Evolutionary conservation across 2,113 vertebrate species (phyloP).

Genomic region (Pseudorhombus dupliciocellatus): DNA sequence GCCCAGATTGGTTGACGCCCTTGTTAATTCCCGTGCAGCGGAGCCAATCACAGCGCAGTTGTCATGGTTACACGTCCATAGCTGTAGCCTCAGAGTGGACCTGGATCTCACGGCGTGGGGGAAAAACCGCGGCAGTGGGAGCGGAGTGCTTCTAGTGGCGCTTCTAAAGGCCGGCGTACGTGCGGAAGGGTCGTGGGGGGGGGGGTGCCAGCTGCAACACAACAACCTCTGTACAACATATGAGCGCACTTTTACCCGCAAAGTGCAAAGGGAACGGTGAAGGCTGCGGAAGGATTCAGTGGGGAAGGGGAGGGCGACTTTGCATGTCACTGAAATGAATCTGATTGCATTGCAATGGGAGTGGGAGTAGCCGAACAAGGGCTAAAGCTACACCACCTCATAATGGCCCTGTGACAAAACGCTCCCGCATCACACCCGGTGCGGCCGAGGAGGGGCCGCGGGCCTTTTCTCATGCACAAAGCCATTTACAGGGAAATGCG

Average conservation of each 20-base stretch:
- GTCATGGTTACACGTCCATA: constrained; percentile 91
- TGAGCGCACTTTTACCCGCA: background rate
- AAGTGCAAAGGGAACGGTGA: background rate
- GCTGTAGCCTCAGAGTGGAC: constrained; percentile 91
- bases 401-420: constrained; percentile 55
- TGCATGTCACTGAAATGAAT: constrained; percentile 25
- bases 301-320: background rate
- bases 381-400: constrained; percentile 47
- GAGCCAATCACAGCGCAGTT: constrained; percentile 88
- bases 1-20: constrained; percentile 92
- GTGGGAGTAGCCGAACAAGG: constrained; percentile 57
- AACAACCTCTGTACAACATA: background rate
- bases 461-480: constrained; percentile 81
- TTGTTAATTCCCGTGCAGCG: constrained; percentile 76
- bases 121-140: constrained; percentile 42
- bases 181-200: constrained; percentile 24
- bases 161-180: constrained; percentile 20
- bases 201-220: background rate
- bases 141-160: constrained; percentile 1
- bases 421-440: constrained; percentile 34
- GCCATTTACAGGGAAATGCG: constrained; percentile 84
- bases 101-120: constrained; percentile 69
- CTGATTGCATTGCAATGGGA: constrained; percentile 32
- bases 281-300: constrained; percentile 24
- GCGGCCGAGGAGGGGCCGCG: constrained; percentile 24